A percentile compares a stretch with the other conserved stretches of the same genome.
These are phyloP conservation scores for Anhinga anhinga DNA, from an alignment of 2,113 vertebrate species.

Conservation along the genomic window DNA sequence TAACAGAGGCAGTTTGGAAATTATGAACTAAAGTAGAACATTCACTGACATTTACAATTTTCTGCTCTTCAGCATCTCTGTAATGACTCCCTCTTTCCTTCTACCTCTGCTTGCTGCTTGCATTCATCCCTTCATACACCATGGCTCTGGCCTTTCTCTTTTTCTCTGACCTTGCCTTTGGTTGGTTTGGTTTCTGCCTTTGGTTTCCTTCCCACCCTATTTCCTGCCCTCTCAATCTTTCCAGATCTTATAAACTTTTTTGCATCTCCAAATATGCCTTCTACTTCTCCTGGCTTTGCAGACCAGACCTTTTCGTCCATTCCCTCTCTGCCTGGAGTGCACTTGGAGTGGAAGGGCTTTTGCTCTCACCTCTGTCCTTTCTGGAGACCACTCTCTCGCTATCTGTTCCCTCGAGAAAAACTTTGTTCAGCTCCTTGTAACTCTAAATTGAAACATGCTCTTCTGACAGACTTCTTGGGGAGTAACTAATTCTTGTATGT, in stretches of 20 bases:
- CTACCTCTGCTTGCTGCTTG: neutral
- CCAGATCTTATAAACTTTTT: neutral
- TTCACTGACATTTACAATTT: neutral
- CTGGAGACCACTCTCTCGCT: neutral
- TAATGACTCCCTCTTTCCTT: neutral
- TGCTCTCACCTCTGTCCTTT: neutral
- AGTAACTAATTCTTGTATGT: neutral
- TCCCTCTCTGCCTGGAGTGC: neutral
- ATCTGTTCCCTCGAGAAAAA: neutral
- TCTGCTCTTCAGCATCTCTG: neutral
- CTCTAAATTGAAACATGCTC: neutral
- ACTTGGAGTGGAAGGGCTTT: neutral
- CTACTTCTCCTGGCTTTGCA: neutral
- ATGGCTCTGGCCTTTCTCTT: neutral
- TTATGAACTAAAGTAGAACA: neutral
- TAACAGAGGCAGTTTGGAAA: neutral
- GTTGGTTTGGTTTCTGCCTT: neutral
- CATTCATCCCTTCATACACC: neutral
- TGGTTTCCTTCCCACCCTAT: neutral
- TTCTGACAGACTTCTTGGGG: neutral
- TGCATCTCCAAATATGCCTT: neutral
- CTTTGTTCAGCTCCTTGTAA: neutral
- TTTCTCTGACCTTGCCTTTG: neutral
- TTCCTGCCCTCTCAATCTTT: neutral
- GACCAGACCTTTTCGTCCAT: neutral